phyloP scores from a whole-genome alignment of 2,888 invertebrate genomes.

The Gymnocheta viridis region DNA sequence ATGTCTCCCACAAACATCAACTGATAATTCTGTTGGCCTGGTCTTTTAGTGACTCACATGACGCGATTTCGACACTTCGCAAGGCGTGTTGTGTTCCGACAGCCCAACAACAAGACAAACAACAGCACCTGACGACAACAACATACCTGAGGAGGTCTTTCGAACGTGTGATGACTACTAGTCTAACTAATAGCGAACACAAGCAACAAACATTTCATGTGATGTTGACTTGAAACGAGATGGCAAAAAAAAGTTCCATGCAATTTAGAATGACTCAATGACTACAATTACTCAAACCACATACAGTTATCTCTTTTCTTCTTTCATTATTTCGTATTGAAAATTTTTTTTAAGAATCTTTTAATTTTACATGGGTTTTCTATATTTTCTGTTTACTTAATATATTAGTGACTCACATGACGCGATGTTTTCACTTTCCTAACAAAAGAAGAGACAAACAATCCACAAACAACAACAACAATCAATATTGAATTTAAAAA shows the following conservation, averaged over 20 bases:
- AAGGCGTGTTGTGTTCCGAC: conserved; percentile 64
- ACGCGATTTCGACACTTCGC: conserved; percentile 78
- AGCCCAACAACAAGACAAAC: conserved; percentile 36
- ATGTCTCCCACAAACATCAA: conserved; percentile 53
- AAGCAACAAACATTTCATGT: background rate
- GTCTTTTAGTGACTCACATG: conserved; percentile 81
- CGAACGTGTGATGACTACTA: background rate
- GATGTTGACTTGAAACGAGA: conserved; percentile 16
- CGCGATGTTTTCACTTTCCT: conserved; percentile 76
- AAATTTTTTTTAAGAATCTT: background rate
- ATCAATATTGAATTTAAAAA: background rate
- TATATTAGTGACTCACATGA: conserved; percentile 79
- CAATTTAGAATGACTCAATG: conserved; percentile 45
- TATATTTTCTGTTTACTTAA: conserved; percentile 72
- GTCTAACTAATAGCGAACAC: no score
- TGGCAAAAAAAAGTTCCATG: conserved; percentile 48
- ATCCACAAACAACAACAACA: background rate
- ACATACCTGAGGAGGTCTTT: background rate
- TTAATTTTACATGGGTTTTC: background rate
- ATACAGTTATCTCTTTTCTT: conserved; percentile 50
- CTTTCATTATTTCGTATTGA: background rate
- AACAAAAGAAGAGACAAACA: conserved; percentile 42
- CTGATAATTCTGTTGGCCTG: conserved; percentile 74
- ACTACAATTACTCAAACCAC: background rate
- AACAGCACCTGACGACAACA: background rate